Evolutionary conservation across 1,140 invertebrate species (phyloP), one percentile per base, ranked within the genome.

Genomic region (Mizuhopecten yessoensis): DNA sequence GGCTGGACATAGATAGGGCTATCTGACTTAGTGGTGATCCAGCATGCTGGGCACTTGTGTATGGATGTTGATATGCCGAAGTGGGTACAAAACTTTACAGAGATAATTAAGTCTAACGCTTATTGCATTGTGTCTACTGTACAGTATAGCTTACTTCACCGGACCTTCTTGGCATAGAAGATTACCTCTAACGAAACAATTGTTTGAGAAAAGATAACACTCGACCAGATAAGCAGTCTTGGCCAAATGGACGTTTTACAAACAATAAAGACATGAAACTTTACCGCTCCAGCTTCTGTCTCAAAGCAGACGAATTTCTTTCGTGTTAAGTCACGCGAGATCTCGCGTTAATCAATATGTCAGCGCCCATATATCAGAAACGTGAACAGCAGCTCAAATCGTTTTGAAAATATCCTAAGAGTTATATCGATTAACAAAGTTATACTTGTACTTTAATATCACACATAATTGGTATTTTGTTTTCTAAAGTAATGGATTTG

Each of bases 311-410:
- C 91, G 89, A 92, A 90, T 75, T 90, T 86, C 10, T 13, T 34
- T n/a, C 11, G 5, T 45, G 23, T n/a, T n/a, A 34, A 87, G 88
- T 93, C 92, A 91, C 94, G 91, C 93, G 92, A 92, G 90, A 93
- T 34, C 86, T 88, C 86, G 86, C 93, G 91, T 89, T 91, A 94
- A 91, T 49, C 91, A 94, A 94, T 13, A 94, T 94, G 94, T 93
- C 94, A 91, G 94, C 94, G 86, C 88, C 93, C 94, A 93, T 92
- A 33, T 23, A n/a, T 17, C 9, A 29, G 57, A 75, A 7, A n/a
- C 57, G 23, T 75, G 57, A 75, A n/a, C 57, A 20, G n/a, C 57
- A 75, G 57, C 23, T 75, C 57, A 75, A 29, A 5, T 75, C 23
- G 9, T 45, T 45, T 45, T 9, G 42, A 45, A 45, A 45, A 17